These are phyloP conservation scores for Iselma pallidipennis DNA, from an alignment of 2,888 invertebrate species.

Conservation along the genomic window DNA sequence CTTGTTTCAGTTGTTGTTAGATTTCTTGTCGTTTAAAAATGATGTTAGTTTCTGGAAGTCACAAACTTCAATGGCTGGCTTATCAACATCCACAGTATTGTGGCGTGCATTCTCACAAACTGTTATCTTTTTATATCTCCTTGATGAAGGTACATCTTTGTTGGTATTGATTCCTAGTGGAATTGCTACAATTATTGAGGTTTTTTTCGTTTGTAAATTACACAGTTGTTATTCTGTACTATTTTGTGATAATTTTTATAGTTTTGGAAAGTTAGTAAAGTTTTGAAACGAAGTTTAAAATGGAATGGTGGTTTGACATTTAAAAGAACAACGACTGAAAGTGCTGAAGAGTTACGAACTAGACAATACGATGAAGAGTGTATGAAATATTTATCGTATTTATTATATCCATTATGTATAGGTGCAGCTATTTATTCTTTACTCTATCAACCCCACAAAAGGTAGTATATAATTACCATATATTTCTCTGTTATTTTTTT, in stretches of 20 bases:
- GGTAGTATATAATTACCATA: conserved; percentile 59
- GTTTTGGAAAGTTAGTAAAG: conserved; percentile 95
- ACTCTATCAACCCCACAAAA: conserved; percentile 91
- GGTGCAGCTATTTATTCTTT: conserved; percentile 91
- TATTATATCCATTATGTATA: conserved; percentile 87
- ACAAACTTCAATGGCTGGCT: conserved; percentile 82
- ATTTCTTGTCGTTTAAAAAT: conserved; percentile 97
- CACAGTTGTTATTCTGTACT: neutral
- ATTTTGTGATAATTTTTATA: conserved; percentile 49
- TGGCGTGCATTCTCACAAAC: conserved; percentile 95
- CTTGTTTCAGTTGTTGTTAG: conserved; percentile 82
- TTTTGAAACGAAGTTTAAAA: conserved; percentile 67
- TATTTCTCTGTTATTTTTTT: neutral
- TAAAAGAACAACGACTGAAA: conserved; percentile 50
- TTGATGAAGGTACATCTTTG: conserved; percentile 91
- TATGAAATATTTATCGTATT: conserved; percentile 87
- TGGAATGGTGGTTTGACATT: conserved; percentile 52
- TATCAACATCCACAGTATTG: conserved; percentile 85
- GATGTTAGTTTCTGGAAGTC: conserved; percentile 95
- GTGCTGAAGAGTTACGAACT: conserved; percentile 76
- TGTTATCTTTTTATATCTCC: conserved; percentile 87
- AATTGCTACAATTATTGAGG: conserved; percentile 88
- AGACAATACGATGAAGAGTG: conserved; percentile 88
- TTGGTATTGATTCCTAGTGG: conserved; percentile 86
- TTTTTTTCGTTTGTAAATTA: conserved; percentile 55